Evolutionary conservation across 2,797 vertebrate genomes (phyloP).

Genomic region (Delichon dasypus): DNA sequence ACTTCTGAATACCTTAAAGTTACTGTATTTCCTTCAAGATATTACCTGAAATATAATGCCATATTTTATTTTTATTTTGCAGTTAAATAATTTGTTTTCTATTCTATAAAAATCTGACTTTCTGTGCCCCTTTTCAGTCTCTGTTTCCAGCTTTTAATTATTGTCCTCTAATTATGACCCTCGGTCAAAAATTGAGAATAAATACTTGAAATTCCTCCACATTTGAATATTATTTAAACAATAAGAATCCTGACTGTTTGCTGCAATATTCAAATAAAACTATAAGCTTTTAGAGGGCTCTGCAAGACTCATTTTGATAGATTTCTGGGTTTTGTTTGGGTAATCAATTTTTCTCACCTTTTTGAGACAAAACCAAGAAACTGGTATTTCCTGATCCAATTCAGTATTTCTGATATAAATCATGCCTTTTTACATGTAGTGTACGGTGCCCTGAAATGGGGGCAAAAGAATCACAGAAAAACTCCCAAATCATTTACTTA

Average conservation of each 20-base stretch:
- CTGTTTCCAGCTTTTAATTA: background rate
- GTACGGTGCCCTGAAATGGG: background rate
- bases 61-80: background rate
- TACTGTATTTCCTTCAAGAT: background rate
- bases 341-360: background rate
- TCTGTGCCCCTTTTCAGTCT: background rate
- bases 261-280: background rate
- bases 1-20: background rate
- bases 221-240: background rate
- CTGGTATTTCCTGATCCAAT: background rate
- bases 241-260: background rate
- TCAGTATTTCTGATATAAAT: background rate
- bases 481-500: background rate
- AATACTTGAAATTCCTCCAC: background rate
- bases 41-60: background rate
- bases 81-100: background rate
- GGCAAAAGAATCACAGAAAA: background rate
- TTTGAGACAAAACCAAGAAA: background rate
- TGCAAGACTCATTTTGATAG: background rate
- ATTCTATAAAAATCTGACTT: background rate
- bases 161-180: background rate
- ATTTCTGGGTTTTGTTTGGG: background rate
- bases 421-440: background rate
- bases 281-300: background rate
- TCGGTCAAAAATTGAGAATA: background rate